Base-by-base conservation (phyloP, 2,797 vertebrate species). In the Poecilia velifera region DNA sequence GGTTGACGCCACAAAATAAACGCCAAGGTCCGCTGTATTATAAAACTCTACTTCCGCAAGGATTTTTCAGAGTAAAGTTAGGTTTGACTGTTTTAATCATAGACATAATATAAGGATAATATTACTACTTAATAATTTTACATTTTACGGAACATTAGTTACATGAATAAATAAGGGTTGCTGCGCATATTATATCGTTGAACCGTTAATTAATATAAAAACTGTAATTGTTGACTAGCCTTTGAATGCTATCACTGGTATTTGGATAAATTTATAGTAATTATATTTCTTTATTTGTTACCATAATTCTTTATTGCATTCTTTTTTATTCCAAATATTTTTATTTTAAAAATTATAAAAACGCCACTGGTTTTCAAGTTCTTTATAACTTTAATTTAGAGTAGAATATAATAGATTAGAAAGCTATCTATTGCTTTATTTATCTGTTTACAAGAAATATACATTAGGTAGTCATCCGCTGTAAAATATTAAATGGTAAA, bases 51-150 rank as follows among this genome's bases (percentile, higher is more conserved):
- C 62, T 80, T 87, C 85, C 76, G 78, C 20, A 2, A 1, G 6
- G 0, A 22, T 1, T 55, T 9, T 77, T 57, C 82, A 84, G 81
- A 87, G 43, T 89, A 91, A 92, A 77, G 84, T 10, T 28, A 2
- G 5, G 41, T 14, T 45, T n/a, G 39, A 39, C 1, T 3, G 36
- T 64, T 64, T 51, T 2, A 36, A 36, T 31, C 31, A 31, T 31
- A 31, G 31, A 31, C 31, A 31, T 31, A 31, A 31, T 31, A 31
- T 31, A 31, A 31, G 31, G 31, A 31, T 31, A 31, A 31, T 31
- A 31, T 31, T 31, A 31, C 31, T 31, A 31, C 4, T 13, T 4
- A 57, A 1, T 28, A 8, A 25, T 53, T 25, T 9, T 10, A 53
- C 22, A 25, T 10, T 53, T 53, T 25, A 22, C n/a, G n/a, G 25